A percentile compares a stretch with the other conserved stretches of the same genome.
Evolutionary conservation across 1,140 invertebrate genomes (phyloP).

Genomic region (Harlomillsia oculata): DNA sequence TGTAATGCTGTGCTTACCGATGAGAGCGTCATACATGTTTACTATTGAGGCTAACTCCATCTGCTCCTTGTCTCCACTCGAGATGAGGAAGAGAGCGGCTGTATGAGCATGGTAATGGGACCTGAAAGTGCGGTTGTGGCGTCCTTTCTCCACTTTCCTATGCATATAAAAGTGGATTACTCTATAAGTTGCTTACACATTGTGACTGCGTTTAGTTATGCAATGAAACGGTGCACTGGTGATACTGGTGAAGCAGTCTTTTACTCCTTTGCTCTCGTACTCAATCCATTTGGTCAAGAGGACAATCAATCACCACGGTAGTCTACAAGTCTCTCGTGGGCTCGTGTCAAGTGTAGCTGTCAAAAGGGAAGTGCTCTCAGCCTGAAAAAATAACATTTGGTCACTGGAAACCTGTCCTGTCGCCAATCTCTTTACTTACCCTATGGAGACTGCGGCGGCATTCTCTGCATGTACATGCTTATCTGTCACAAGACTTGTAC

Average conservation of each 20-base stretch:
- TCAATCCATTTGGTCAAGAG: slow-evolving; percentile 26
- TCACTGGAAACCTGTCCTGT: slow-evolving; percentile 1
- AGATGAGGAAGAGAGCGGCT: too few species aligned
- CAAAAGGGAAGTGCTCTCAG: slow-evolving; percentile 26
- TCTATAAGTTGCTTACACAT: neutral
- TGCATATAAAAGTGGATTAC: too few species aligned
- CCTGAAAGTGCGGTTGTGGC: too few species aligned
- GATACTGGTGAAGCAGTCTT: neutral
- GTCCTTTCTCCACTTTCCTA: too few species aligned
- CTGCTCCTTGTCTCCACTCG: too few species aligned
- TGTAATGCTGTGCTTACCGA: too few species aligned
- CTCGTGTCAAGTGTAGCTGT: slow-evolving; percentile 19
- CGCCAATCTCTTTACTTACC: neutral
- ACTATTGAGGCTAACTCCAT: too few species aligned
- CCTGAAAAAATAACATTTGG: slow-evolving; percentile 9
- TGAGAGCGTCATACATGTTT: too few species aligned
- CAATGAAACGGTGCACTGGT: neutral
- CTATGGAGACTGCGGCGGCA: neutral
- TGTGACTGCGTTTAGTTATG: neutral
- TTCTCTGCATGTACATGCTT: too few species aligned
- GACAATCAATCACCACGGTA: slow-evolving; percentile 23
- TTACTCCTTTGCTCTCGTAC: neutral
- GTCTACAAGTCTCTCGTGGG: slow-evolving; percentile 12
- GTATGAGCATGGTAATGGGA: too few species aligned
- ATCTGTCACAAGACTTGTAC: too few species aligned